Evolutionary conservation across 2,888 invertebrate species (phyloP), one percentile per base, ranked within the genome.

Genomic region (Leuctra nigra): DNA sequence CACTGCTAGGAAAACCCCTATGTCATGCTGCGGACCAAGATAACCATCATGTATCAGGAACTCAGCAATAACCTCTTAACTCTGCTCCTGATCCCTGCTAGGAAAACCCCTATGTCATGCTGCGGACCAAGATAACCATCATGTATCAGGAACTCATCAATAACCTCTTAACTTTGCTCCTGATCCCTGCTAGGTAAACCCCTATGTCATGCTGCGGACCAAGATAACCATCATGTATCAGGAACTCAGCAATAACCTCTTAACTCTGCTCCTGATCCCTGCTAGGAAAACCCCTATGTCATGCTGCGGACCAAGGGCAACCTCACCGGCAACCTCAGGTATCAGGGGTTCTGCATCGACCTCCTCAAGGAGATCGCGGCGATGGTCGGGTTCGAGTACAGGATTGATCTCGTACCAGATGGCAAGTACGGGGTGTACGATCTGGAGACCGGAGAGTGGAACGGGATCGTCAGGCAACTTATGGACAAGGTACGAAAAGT

Each of bases 321-420:
- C 69, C 71, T 77, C 63, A 76, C 74, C 58, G 82, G 81, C 48
- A 83, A 84, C 70, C 77, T 78, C 57, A 78, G 80, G 62, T 86
- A 80, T 72, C 82, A 85, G 68, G 86, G 86, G 62, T 86, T 85
- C 74, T 84, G 84, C 73, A 83, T 86, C 66, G 86, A 86, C 72
- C 73, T 86, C 64, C 75, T 84, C 65, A 76, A 77, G 69, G 77
- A 78, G 66, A 79, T 84, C 64, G 79, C 83, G 59, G 72, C 71
- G 59, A 78, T 80, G 75, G 80, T 83, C 62, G 82, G 82, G 59
- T 84, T 84, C 72, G 77, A 81, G 68, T 84, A 84, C 71, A 76
- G 77, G 63, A 80, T 86, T 63, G 79, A 81, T 68, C 73, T 78
- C 65, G 82, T 79, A 60, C 82, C 79, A 16, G 79, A 83, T 68